These are phyloP conservation scores for Leptinotarsa undecemlineata DNA, from an alignment of 1,140 invertebrate genomes.

Conservation along the genomic window DNA sequence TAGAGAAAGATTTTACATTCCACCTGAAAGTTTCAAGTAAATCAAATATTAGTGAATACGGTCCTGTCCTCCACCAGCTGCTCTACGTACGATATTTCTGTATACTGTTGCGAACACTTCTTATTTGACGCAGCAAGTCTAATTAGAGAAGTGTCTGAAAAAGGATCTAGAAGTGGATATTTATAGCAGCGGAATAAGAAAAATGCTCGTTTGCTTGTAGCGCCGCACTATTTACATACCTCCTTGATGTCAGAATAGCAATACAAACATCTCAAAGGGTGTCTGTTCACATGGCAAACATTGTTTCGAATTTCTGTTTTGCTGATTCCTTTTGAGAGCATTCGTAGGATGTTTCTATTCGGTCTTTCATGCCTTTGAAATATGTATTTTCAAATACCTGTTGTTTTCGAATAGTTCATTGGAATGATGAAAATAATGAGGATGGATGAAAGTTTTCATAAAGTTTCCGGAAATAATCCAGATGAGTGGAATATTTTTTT, in stretches of 20 bases:
- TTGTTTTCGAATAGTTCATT: too few species aligned
- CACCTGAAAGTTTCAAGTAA: too few species aligned
- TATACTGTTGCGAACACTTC: neutral
- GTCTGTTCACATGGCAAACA: neutral
- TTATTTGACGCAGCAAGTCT: neutral
- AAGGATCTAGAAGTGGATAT: conserved; percentile 5
- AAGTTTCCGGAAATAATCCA: too few species aligned
- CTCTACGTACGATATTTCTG: neutral
- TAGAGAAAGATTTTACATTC: too few species aligned
- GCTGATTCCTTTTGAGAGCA: too few species aligned
- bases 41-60: neutral
- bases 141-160: neutral
- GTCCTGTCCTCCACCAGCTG: neutral
- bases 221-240: conserved; percentile 5
- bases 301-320: neutral
- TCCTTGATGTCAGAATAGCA: conserved; percentile 5
- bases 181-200: neutral
- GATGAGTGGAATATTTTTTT: too few species aligned
- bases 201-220: neutral
- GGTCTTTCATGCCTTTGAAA: too few species aligned
- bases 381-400: too few species aligned
- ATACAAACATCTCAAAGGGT: neutral
- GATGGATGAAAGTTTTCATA: too few species aligned
- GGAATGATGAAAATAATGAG: too few species aligned
- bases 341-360: too few species aligned